phyloP scores from a whole-genome alignment of 2,888 invertebrate genomes.

The Hirtodrosophila duncani region DNA sequence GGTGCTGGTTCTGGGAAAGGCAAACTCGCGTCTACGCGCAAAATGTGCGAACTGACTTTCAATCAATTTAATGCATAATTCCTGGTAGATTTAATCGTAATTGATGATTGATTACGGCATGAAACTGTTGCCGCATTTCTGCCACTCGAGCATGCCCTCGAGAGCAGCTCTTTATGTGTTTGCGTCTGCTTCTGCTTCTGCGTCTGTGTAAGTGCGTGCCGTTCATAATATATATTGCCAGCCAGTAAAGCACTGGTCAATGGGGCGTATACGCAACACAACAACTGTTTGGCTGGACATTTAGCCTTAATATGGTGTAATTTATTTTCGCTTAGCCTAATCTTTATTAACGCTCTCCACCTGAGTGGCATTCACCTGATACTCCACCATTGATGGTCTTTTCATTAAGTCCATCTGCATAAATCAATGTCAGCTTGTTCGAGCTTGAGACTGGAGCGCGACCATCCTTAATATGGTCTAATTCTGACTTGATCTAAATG shows the following conservation, averaged over 20 bases:
- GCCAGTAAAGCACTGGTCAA: no score
- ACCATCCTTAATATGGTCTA: conserved; percentile 29
- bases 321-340: conserved; percentile 72
- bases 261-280: conserved; percentile 17
- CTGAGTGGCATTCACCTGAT: conserved; percentile 34
- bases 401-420: conserved; percentile 46
- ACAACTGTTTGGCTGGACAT: conserved; percentile 37
- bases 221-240: neutral
- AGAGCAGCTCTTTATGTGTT: neutral
- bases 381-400: conserved; percentile 20
- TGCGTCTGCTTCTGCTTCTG: neutral
- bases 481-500: conserved; percentile 52
- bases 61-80: conserved; percentile 77
- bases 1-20: no score
- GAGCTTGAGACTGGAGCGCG: neutral
- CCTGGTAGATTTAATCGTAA: conserved; percentile 76
- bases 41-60: conserved; percentile 69
- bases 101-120: conserved; percentile 76
- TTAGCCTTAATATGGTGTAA: conserved; percentile 71
- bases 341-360: conserved; percentile 35
- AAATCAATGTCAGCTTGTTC: conserved; percentile 55
- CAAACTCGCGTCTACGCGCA: conserved; percentile 12
- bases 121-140: conserved; percentile 35
- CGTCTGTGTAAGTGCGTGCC: conserved; percentile 6
- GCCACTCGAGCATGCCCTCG: conserved; percentile 3